Evolutionary conservation across 2,888 invertebrate genomes (phyloP).

Genomic region (Pachymerium ferrugineum): DNA sequence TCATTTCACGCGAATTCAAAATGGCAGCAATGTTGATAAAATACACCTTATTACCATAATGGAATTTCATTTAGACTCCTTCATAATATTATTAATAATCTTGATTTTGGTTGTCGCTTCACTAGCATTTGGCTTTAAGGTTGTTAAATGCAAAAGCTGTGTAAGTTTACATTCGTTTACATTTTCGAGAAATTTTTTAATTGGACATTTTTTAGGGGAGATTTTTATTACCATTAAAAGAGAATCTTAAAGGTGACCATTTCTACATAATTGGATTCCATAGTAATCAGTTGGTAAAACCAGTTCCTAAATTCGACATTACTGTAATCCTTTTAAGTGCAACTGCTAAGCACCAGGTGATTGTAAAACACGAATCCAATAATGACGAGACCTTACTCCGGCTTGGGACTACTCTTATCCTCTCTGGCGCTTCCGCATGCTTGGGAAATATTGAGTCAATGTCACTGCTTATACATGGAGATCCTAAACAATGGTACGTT

Average conservation of each 20-base stretch:
- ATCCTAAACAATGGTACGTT: not conserved
- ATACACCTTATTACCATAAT: too few relatives aligned
- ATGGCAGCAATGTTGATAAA: too few relatives aligned
- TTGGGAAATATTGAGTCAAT: not conserved
- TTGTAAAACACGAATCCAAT: not conserved
- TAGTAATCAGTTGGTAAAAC: not conserved
- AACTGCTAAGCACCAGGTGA: not conserved
- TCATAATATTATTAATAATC: not conserved
- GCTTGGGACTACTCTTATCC: not conserved
- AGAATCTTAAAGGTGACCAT: not conserved
- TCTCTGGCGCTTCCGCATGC: not conserved
- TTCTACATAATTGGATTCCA: not conserved
- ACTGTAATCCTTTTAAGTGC: not conserved
- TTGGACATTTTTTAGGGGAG: not conserved
- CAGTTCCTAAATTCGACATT: not conserved
- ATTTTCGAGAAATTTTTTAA: not conserved
- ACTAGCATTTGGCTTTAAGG: not conserved
- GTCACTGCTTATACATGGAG: not conserved
- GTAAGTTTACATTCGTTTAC: not conserved
- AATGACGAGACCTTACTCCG: not conserved
- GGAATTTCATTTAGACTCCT: not conserved
- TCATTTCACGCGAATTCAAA: too few relatives aligned
- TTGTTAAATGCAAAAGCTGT: not conserved
- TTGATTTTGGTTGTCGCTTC: not conserved
- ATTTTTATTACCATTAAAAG: not conserved